A percentile compares a stretch with the other conserved stretches of the same genome.
Evolutionary conservation across 2,113 vertebrate genomes (phyloP).

Genomic region (Verasper variegatus): DNA sequence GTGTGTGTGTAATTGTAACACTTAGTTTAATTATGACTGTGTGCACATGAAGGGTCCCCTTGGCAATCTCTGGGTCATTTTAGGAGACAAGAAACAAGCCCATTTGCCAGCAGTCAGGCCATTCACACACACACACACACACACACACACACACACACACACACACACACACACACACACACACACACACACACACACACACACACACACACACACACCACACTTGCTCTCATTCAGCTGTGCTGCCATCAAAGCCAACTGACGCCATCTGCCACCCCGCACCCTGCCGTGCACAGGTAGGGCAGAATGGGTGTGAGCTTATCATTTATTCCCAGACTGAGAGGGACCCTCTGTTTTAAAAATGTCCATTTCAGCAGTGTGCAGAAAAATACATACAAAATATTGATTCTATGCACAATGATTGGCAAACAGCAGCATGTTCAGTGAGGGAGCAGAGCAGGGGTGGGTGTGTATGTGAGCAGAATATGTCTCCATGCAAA

Average conservation of each 20-base stretch:
- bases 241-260: constrained; percentile 37
- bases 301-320: constrained; percentile 18
- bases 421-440: constrained; percentile 3
- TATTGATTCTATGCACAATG: constrained; percentile 15
- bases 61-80: constrained; percentile 38
- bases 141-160: constrained; percentile 8
- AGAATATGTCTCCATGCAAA: constrained; percentile 28
- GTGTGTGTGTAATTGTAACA: not conserved
- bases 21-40: constrained; percentile 23
- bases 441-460: not conserved
- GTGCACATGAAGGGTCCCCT: constrained; percentile 2
- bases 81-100: constrained; percentile 33
- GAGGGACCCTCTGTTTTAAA: constrained; percentile 21
- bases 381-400: not conserved
- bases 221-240: constrained; percentile 48
- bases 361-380: constrained; percentile 1
- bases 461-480: not conserved
- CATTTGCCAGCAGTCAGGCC: constrained; percentile 35
- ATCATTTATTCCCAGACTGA: constrained; percentile 49
- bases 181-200: constrained; percentile 8
- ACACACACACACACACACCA: constrained; percentile 12
- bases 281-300: constrained; percentile 30
- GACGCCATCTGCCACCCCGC: constrained; percentile 52
- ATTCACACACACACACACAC: constrained; percentile 48
- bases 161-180: constrained; percentile 10